These are phyloP conservation scores for Sphaeridia pumilis DNA, from an alignment of 2,888 invertebrate genomes.

Conservation along the genomic window DNA sequence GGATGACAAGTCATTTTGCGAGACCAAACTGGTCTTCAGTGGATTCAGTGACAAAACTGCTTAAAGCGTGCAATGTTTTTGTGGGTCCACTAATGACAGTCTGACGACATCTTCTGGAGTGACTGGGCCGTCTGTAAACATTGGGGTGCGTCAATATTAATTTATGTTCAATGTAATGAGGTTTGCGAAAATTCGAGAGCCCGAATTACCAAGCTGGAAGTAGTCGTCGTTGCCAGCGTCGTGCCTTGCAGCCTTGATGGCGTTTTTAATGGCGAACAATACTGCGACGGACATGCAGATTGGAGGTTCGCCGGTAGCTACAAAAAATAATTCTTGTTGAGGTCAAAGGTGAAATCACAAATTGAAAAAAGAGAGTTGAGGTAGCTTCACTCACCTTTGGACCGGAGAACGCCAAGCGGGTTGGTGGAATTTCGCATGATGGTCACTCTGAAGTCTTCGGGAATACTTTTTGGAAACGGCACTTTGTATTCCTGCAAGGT, in stretches of 20 bases:
- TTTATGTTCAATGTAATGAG: not conserved
- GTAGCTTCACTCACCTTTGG: too few relatives aligned
- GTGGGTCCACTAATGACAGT: constrained; percentile 6
- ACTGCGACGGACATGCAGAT: constrained; percentile 42
- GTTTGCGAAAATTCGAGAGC: not conserved
- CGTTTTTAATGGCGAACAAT: constrained; percentile 55
- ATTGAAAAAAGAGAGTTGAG: too few relatives aligned
- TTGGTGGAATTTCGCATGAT: constrained; percentile 56
- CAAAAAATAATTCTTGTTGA: not conserved
- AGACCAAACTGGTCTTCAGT: constrained; percentile 18
- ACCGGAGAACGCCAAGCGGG: constrained; percentile 54
- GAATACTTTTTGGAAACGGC: constrained; percentile 32
- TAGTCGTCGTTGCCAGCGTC: constrained; percentile 52
- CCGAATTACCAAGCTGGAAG: constrained; percentile 47
- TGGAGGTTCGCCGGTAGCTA: constrained; percentile 48
- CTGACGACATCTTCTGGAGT: constrained; percentile 46
- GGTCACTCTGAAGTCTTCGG: constrained; percentile 43
- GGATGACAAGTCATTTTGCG: too few relatives aligned
- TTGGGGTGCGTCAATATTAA: not conserved
- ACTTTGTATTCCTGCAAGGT: constrained; percentile 35
- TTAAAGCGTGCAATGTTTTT: not conserved
- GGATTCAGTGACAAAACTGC: constrained; percentile 4
- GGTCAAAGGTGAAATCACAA: too few relatives aligned
- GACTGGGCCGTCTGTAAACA: constrained; percentile 40
- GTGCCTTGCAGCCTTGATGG: constrained; percentile 52